Evolutionary conservation across 2,113 vertebrate species (phyloP), one percentile per base, ranked within the genome.

Genomic region (Collichthys lucidus): DNA sequence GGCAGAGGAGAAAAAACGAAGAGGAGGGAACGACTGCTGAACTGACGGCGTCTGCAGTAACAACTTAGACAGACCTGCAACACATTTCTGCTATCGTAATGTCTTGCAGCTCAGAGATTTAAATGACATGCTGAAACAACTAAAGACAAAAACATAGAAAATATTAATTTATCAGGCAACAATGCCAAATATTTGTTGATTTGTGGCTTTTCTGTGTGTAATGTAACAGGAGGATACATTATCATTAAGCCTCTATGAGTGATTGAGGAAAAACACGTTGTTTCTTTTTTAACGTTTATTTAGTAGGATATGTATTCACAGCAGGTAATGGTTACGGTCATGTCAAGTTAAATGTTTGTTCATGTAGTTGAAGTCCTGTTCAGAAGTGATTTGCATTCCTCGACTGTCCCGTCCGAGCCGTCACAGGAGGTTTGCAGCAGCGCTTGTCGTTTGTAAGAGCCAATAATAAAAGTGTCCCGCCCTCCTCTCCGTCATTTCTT

Each of bases 401-500:
- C 59, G 6, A 1, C 7, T 2, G 52, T 42, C 55, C 26, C 20
- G 50, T 64, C 11, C 3, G 10, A 50, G 49, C 40, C 10, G 0
- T 52, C 1, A 22, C 4, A 75, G 29, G 2, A 42, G 2, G 47
- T 74, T 64, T 53, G 50, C 56, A 47, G 50, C 63, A 70, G 72
- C 31, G 66, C 60, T 53, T 0, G 11, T 57, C 42, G 19, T 49
- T 44, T 49, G 17, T 76, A 16, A n/a, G n/a, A n/a, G n/a, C n/a
- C n/a, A n/a, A 31, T n/a, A n/a, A n/a, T 24, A 3, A 12, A 40
- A 62, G 42, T 11, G 40, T 70, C 22, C 0, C 3, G 9, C 50
- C 9, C 7, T 5, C 5, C 44, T 12, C n/a, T 24, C 19, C 19
- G 1, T 97, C 91, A 98, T 80, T 99, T 98, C 95, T 95, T 98